Base-by-base conservation (phyloP, 1,140 invertebrate species). In the Brachionus asplanchnoidis region DNA sequence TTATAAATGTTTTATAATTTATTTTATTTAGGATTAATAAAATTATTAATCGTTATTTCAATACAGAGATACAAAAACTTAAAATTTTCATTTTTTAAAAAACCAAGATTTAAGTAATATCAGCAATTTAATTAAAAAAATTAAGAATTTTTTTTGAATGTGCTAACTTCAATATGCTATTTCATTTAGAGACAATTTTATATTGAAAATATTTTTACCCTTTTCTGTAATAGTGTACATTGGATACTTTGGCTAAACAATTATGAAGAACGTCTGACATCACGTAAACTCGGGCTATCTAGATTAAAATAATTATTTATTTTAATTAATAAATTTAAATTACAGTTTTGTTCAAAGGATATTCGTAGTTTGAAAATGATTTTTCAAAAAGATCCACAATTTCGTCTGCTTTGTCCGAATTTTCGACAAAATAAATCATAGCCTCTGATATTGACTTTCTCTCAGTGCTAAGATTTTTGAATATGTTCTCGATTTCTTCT, bases 361-460 rank as follows among this genome's bases (percentile, higher is more conserved):
- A 98, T 87, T 92, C 91, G 36, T 93, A 87, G 87, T 94, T 95
- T 11, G 93, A 93, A 53, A 98, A 89, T 1, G 95, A 93, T 88
- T 96, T 95, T 7, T 92, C 91, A 85, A 99, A 93, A 88, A 95
- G 97, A 85, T 96, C 94, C 68, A 95, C 94, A 84, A 99, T 95
- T 91, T 99, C 97, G 88, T 97, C 96, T 14, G 94, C 96, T 68
- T 96, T 95, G 90, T 98, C 97, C 23, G 96, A 95, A 91, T 99
- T 97, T 88, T 99, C 97, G 84, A 99, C 94, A 90, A 97, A 99
- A 92, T 97, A 99, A 26, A 98, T 94, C 97, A 99, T 99, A 0
- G 94, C 94, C 89, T 98, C 89, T 7, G 88, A 89, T 36, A 90
- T 86, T 89, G 93, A 94, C 77, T 92, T 90, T 86, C 95, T 92